Percentiles rank a stretch among this genome's conserved stretches.
These are phyloP conservation scores for Aulostomus chinensis DNA, from an alignment of 2,797 vertebrate genomes.

Conservation along the genomic window DNA sequence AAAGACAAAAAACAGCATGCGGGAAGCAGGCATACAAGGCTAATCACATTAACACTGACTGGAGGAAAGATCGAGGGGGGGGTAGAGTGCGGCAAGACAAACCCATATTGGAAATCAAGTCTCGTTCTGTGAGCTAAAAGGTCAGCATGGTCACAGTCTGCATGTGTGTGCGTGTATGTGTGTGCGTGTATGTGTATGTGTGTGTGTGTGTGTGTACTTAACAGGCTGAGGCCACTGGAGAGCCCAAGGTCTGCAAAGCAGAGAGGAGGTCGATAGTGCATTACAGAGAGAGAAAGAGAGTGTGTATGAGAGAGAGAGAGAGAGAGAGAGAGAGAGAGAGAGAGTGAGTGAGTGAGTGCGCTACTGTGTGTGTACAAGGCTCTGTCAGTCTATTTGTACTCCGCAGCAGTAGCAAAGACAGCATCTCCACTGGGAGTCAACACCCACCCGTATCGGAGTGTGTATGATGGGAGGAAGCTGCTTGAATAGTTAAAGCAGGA, in stretches of 20 bases:
- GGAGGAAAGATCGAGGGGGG: slow-evolving; percentile 37
- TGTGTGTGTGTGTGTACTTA: slow-evolving; percentile 54
- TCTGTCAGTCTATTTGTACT: slow-evolving; percentile 45
- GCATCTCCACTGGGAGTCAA: slow-evolving; percentile 38
- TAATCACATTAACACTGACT: slow-evolving; percentile 75
- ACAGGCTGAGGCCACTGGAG: slow-evolving; percentile 67
- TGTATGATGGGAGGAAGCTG: slow-evolving; percentile 13
- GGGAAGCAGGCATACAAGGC: slow-evolving; percentile 56
- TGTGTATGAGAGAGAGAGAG: too few relatives aligned
- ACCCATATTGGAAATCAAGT: slow-evolving; percentile 76
- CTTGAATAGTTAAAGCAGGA: slow-evolving; percentile 9
- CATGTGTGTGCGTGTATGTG: slow-evolving; percentile 14
- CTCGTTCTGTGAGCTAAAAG: slow-evolving; percentile 68
- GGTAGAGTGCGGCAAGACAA: slow-evolving; percentile 60
- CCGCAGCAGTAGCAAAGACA: slow-evolving; percentile 31
- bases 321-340: too few relatives aligned
- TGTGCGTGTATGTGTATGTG: slow-evolving; percentile 29
- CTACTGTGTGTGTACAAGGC: slow-evolving; percentile 27
- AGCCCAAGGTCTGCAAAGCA: slow-evolving; percentile 68
- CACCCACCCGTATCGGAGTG: slow-evolving; percentile 18
- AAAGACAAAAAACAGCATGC: slow-evolving; percentile 36
- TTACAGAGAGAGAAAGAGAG: slow-evolving; percentile 53
- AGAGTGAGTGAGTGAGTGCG: too few relatives aligned
- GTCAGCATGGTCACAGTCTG: slow-evolving; percentile 65
- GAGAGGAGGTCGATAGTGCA: slow-evolving; percentile 74